These are phyloP conservation scores for Liparis tanakae DNA, from an alignment of 2,797 vertebrate species.

Conservation along the genomic window DNA sequence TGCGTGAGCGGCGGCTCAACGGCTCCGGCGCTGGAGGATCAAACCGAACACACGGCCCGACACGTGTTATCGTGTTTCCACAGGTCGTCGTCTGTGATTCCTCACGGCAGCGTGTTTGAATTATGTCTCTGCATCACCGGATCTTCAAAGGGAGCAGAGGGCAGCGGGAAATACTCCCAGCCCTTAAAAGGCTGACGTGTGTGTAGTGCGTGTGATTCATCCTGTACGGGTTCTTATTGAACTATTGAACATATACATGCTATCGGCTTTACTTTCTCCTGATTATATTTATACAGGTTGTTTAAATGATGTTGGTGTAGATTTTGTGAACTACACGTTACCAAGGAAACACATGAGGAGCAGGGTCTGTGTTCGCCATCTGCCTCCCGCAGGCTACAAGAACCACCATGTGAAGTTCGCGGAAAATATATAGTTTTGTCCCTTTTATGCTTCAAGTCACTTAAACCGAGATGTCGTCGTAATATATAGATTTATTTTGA, in stretches of 20 bases:
- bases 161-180: conserved; percentile 6
- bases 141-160: conserved; percentile 44
- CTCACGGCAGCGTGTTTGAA: conserved; percentile 28
- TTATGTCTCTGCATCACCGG: conserved; percentile 34
- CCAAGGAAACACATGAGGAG: not conserved
- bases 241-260: not conserved
- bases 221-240: not conserved
- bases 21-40: conserved; percentile 42
- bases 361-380: not conserved
- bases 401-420: not conserved
- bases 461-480: not conserved
- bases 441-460: not conserved
- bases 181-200: conserved; percentile 2
- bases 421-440: not conserved
- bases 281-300: not conserved
- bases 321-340: not conserved
- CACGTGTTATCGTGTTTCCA: conserved; percentile 51
- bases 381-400: not conserved
- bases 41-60: conserved; percentile 34
- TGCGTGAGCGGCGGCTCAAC: conserved; percentile 43
- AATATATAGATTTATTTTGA: not conserved
- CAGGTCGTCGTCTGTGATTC: conserved; percentile 51
- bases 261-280: not conserved
- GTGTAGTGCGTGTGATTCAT: not conserved
- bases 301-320: not conserved